Evolutionary conservation across 1,140 invertebrate genomes (phyloP).

Genomic region (Drosophila melanogaster): DNA sequence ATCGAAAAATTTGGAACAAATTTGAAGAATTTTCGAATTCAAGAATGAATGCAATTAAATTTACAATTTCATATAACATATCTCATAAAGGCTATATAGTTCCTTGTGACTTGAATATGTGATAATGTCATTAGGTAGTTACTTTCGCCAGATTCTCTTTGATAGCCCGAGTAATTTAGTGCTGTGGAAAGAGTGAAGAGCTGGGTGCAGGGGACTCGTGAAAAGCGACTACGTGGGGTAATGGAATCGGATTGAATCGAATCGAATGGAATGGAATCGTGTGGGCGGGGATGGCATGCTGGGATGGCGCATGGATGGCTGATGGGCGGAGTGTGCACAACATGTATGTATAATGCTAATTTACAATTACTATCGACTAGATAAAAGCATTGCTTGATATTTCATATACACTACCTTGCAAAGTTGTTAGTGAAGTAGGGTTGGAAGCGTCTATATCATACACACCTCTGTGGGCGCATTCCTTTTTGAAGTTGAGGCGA

Average conservation of each 20-base stretch:
- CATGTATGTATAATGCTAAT: slow-evolving; percentile 21
- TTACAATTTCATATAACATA: no score
- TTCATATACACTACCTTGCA: slow-evolving; percentile 85
- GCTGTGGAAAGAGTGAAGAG: not conserved
- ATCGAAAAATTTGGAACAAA: not conserved
- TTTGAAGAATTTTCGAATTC: not conserved
- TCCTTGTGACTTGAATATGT: no score
- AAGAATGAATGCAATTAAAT: not conserved
- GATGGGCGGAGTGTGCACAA: slow-evolving; percentile 22
- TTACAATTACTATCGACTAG: slow-evolving; percentile 29
- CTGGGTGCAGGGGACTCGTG: slow-evolving; percentile 20
- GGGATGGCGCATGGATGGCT: not conserved
- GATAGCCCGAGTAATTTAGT: not conserved
- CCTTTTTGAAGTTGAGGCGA: slow-evolving; percentile 94
- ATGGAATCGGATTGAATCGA: not conserved
- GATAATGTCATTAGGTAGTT: not conserved
- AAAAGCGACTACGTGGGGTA: slow-evolving; percentile 30
- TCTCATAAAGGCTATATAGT: not conserved
- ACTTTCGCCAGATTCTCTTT: not conserved
- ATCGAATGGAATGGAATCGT: not conserved
- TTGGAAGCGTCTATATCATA: slow-evolving; percentile 86
- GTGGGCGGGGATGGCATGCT: not conserved
- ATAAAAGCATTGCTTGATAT: slow-evolving; percentile 77
- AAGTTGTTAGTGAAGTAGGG: slow-evolving; percentile 84
- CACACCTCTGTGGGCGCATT: slow-evolving; percentile 96